Base-by-base conservation (phyloP, 2,888 invertebrate genomes). In the Stenodema calcarata region DNA sequence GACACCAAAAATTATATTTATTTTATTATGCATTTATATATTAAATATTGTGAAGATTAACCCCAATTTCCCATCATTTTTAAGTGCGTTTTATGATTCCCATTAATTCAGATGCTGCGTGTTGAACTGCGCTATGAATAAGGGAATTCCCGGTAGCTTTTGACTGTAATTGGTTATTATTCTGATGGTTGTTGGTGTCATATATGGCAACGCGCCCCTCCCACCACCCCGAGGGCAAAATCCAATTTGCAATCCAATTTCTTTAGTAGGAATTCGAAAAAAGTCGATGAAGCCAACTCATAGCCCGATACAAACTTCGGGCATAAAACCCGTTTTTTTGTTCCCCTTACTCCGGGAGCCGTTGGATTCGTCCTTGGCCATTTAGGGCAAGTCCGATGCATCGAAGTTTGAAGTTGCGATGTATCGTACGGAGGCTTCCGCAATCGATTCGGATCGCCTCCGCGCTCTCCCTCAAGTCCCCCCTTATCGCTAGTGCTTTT, bases 401-500 rank as follows among this genome's bases (percentile, higher is more conserved):
- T 62, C 62, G 62, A 44, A 18, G 23, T 44, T 42, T 23, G 6
- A 4, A 6, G 44, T 47, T 30, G 69, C 82, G 82, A 82, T 82
- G 42, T 41, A 69, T 82, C 82, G 70, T 30, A 30, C 16, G 2
- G 0, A 23, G 30, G 14, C 44, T 78, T 78, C 69, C 82, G 82
- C 80, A 62, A 82, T 82, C 82, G 82, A 82, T 82, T 23, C 41
- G 62, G 7, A 12, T 69, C 82, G 42, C 82, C 82, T 82, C 82
- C 82, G 82, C 82, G 82, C 62, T 69, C 28, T 62, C 18, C 35
- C 47, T 82, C 82, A 82, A 82, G 82, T 82, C 82, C 41, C 82
- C 81, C 35, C 54, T 23, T 69, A 28, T 69, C 18, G 41, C 41
- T n/a, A 62, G 82, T 69, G 62, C 69, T 62, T 82, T 82, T 69